phyloP scores from a whole-genome alignment of 2,113 vertebrate species.

The Rattus norvegicus region DNA sequence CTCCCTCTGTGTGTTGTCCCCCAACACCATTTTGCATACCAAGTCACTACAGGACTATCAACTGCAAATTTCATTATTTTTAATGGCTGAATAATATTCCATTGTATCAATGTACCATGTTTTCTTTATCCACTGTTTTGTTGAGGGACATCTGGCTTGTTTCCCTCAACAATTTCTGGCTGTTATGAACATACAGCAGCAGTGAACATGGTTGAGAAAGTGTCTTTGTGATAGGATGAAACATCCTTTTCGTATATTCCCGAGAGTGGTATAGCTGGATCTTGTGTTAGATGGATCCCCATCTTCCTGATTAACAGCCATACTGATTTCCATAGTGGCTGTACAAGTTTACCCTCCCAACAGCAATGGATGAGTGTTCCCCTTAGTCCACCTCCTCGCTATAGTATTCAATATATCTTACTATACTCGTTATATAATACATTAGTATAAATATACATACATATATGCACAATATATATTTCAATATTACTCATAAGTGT shows the following conservation, averaged over 20 bases:
- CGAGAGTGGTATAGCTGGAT: neutral
- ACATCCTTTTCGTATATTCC: neutral
- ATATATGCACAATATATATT: neutral
- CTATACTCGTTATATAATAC: neutral
- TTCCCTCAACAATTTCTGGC: neutral
- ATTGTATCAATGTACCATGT: neutral
- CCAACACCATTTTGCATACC: too few species aligned
- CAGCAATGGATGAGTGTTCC: neutral
- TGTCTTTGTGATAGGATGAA: neutral
- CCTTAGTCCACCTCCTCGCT: neutral
- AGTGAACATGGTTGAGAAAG: neutral
- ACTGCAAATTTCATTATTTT: neutral
- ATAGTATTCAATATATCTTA: neutral
- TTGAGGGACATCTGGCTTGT: neutral
- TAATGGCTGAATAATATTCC: neutral
- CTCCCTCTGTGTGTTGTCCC: too few species aligned
- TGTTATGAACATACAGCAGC: neutral
- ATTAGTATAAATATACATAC: rapidly evolving
- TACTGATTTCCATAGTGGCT: neutral
- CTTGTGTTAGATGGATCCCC: neutral
- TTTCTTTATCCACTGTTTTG: neutral
- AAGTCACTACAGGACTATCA: neutral
- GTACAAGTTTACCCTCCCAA: neutral
- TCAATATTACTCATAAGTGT: neutral
- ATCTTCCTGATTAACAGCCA: neutral